Conservation (phyloP, 2,113 vertebrate species). For the Rhinoderma darwinii region DNA sequence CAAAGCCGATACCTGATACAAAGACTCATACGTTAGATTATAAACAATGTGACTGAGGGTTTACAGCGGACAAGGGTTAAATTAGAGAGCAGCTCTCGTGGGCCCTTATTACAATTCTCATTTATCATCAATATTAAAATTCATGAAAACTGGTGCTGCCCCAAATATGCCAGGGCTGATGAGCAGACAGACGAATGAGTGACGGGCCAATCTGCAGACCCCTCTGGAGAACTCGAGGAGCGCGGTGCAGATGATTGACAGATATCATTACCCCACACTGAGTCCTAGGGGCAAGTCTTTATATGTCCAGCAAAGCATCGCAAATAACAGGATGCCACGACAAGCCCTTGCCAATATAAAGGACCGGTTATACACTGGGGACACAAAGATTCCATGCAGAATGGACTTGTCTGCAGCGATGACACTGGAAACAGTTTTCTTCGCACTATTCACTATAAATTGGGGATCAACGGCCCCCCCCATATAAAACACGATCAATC, state of each 20-base stretch:
- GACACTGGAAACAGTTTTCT: too few species aligned
- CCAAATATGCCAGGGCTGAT: conserved; percentile 26
- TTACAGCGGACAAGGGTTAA: not conserved
- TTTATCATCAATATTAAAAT: not conserved
- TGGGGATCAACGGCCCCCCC: too few species aligned
- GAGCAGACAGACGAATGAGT: not conserved
- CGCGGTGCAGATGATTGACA: not conserved
- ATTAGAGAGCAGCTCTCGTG: not conserved
- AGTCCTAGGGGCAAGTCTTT: not conserved
- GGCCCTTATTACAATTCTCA: not conserved
- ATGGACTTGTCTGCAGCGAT: not conserved
- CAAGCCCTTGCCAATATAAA: not conserved
- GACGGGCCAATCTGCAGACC: not conserved
- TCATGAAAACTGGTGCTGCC: not conserved
- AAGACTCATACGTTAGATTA: not conserved
- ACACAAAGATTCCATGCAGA: not conserved
- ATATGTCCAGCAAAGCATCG: not conserved
- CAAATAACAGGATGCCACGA: not conserved
- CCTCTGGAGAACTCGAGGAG: not conserved
- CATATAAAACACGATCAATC: too few species aligned
- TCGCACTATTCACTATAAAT: too few species aligned
- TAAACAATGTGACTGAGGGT: not conserved
- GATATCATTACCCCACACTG: conserved; percentile 6
- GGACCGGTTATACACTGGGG: not conserved
- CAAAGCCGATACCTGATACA: not conserved